These are phyloP conservation scores for Peucedramus taeniatus DNA, from an alignment of 2,113 vertebrate species.

Conservation along the genomic window DNA sequence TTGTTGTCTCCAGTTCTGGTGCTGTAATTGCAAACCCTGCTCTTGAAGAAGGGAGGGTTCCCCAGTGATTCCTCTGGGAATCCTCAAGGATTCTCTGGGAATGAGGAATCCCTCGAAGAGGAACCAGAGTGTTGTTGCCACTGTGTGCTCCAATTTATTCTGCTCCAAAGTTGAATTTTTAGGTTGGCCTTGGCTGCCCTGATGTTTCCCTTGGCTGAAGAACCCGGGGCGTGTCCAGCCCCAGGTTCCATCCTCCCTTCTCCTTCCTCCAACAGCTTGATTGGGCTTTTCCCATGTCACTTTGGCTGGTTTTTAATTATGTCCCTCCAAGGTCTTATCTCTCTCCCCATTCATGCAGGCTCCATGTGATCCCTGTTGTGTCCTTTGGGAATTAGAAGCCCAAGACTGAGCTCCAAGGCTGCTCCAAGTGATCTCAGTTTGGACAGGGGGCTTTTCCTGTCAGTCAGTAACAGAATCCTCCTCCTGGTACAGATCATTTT, in stretches of 20 bases:
- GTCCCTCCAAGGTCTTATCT: not conserved
- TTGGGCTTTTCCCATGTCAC: not conserved
- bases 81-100: not conserved
- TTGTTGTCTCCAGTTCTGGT: not conserved
- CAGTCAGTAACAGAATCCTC: not conserved
- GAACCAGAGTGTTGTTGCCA: not conserved
- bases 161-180: not conserved
- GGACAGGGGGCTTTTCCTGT: not conserved
- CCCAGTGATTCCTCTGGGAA: not conserved
- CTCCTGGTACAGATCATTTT: not conserved
- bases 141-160: not conserved
- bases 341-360: not conserved
- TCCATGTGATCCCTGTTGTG: not conserved
- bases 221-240: rapidly evolving
- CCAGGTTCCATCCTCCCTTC: not conserved
- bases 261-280: not conserved
- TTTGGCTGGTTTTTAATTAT: not conserved
- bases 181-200: not conserved
- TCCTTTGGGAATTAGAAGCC: not conserved
- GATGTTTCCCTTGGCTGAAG: not conserved
- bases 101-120: not conserved
- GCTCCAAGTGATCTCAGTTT: not conserved
- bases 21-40: not conserved
- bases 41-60: not conserved
- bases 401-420: not conserved